Base-by-base conservation (phyloP, 1,140 invertebrate species). In the Gryllus bimaculatus region DNA sequence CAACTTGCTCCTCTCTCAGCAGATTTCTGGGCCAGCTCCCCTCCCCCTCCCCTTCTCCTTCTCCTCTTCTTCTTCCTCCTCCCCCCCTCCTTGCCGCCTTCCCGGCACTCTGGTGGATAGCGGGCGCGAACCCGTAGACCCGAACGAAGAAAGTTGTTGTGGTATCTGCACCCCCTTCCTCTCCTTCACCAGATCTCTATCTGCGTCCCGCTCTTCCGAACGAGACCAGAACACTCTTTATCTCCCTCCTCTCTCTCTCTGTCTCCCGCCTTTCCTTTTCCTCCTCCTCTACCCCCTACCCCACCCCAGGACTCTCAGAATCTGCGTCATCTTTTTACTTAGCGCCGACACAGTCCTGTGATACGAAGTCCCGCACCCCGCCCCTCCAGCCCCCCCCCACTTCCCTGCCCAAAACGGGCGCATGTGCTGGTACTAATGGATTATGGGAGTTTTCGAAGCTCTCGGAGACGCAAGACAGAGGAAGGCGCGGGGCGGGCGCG, bases 361-460 rank as follows among this genome's bases (percentile, higher is more conserved):
- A 66, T 66, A 66, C 54, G 10, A 18, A 66, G 54, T 66, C 54
- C n/a, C n/a, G n/a, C n/a, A n/a, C n/a, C n/a, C n/a, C n/a, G n/a
- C n/a, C n/a, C n/a, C n/a, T n/a, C n/a, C n/a, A n/a, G n/a, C n/a
- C n/a, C n/a, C n/a, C 54, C 0, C 54, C 54, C 18, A 1, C 54
- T 66, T 3, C 54, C 54, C 10, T 66, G 10, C 18, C 10, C 54
- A 13, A 66, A 66, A 66, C 54, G 10, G 54, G 54, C 26, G 54
- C 54, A 66, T 66, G 54, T 66, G 54, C 54, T 66, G 54, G 54
- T 66, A 66, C 54, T 66, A 66, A 66, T 66, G 54, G 54, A 66
- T 66, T 66, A 66, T 66, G 54, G 10, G 54, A 66, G 54, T 66
- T 66, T n/a, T 66, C 54, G 54, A 66, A 66, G 54, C 54, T 66